phyloP scores from a whole-genome alignment of 2,113 vertebrate genomes.

The Anarhynchus alexandrinus region DNA sequence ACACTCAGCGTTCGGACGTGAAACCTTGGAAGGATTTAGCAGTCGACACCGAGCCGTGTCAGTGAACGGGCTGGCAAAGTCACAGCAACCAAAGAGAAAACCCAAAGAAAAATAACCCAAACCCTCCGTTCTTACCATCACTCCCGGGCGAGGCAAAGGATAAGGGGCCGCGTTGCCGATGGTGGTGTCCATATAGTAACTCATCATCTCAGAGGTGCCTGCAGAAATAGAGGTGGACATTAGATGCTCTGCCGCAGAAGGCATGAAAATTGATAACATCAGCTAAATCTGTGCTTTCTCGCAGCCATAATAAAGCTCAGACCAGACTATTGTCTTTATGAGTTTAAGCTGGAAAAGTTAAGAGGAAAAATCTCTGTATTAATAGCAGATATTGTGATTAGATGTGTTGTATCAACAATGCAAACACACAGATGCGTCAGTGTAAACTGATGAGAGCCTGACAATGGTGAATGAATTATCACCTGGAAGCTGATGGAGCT shows the following conservation, averaged over 20 bases:
- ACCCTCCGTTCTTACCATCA: slow-evolving; percentile 78
- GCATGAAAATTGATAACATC: neutral
- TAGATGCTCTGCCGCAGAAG: neutral
- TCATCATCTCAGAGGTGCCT: slow-evolving; percentile 79
- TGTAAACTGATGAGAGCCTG: neutral
- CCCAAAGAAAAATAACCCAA: neutral
- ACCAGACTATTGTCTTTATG: neutral
- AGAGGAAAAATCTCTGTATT: neutral
- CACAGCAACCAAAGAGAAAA: neutral
- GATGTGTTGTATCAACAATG: neutral
- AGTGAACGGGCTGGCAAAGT: neutral
- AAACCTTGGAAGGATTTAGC: neutral
- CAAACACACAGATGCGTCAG: neutral
- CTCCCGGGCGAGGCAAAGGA: slow-evolving; percentile 74
- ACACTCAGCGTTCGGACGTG: neutral
- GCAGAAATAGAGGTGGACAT: neutral
- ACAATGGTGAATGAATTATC: slow-evolving; percentile 51
- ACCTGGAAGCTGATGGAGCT: slow-evolving; percentile 41
- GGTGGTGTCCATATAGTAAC: slow-evolving; percentile 88
- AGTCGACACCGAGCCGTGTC: neutral
- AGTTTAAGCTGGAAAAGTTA: neutral
- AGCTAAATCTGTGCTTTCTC: neutral
- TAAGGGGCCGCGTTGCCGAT: slow-evolving; percentile 76
- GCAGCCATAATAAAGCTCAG: neutral
- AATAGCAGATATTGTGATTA: neutral